phyloP scores from a whole-genome alignment of 2,113 vertebrate genomes.

The Heterochromis multidens region DNA sequence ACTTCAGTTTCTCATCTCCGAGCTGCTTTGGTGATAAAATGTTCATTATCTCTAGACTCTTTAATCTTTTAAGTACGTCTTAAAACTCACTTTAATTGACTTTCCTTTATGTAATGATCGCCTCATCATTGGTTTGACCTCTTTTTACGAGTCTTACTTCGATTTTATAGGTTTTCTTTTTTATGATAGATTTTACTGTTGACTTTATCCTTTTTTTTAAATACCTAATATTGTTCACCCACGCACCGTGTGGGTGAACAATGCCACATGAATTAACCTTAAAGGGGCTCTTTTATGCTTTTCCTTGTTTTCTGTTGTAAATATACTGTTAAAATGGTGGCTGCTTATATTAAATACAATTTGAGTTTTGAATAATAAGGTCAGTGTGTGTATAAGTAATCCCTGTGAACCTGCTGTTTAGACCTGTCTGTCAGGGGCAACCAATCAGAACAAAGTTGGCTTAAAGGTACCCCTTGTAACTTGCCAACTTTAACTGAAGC shows the following conservation, averaged over 20 bases:
- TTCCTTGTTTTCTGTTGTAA: background rate
- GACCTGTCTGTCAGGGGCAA: background rate
- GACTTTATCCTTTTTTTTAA: background rate
- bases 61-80: slow-evolving; percentile 23
- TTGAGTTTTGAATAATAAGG: background rate
- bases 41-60: slow-evolving; percentile 17
- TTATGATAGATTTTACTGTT: background rate
- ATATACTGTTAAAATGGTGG: background rate
- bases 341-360: background rate
- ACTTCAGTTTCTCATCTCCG: slow-evolving; percentile 4
- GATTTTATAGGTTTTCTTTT: slow-evolving; percentile 4
- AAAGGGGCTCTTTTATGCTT: background rate
- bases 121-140: slow-evolving; percentile 24
- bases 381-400: background rate
- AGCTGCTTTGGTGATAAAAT: slow-evolving; percentile 34
- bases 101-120: slow-evolving; percentile 19
- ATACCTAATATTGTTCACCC: background rate
- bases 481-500: background rate
- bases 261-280: background rate
- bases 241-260: background rate
- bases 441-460: background rate
- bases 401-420: background rate
- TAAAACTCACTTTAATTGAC: slow-evolving; percentile 26
- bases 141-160: background rate
- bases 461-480: background rate